Percentiles rank a stretch among this genome's conserved stretches.
Conservation (phyloP, 2,113 vertebrate species). For the Chiloscyllium plagiosum region DNA sequence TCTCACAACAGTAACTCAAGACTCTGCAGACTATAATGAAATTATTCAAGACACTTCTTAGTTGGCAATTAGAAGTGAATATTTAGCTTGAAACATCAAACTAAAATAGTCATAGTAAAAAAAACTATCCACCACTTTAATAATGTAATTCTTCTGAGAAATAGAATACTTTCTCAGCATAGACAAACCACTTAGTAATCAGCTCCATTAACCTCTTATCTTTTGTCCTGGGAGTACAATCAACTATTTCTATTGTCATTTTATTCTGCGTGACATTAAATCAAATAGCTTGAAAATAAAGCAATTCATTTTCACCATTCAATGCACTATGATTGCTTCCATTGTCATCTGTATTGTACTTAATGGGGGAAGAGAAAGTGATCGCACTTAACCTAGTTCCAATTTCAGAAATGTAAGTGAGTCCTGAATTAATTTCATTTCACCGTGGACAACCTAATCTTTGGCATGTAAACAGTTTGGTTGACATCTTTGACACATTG, state of each 20-base stretch:
- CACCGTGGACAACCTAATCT: neutral
- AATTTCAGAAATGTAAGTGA: neutral
- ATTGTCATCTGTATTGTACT: neutral
- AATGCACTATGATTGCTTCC: neutral
- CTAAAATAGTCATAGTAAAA: neutral
- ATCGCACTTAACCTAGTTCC: neutral
- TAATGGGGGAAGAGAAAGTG: neutral
- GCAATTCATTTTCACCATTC: neutral
- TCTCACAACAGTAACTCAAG: neutral
- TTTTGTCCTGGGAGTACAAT: neutral
- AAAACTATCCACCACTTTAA: neutral
- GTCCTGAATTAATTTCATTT: neutral
- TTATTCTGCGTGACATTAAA: neutral
- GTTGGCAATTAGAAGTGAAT: neutral
- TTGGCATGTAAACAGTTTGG: neutral
- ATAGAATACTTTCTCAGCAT: neutral
- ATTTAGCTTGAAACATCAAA: neutral
- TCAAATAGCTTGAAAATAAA: neutral
- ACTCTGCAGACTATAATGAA: neutral
- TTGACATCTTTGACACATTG: neutral
- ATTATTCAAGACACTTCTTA: neutral
- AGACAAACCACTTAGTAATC: neutral
- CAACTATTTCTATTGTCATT: neutral
- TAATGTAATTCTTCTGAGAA: neutral
- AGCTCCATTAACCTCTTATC: constrained; percentile 3